phyloP scores from a whole-genome alignment of 2,888 invertebrate genomes.

The Gnatocerus cornutus region DNA sequence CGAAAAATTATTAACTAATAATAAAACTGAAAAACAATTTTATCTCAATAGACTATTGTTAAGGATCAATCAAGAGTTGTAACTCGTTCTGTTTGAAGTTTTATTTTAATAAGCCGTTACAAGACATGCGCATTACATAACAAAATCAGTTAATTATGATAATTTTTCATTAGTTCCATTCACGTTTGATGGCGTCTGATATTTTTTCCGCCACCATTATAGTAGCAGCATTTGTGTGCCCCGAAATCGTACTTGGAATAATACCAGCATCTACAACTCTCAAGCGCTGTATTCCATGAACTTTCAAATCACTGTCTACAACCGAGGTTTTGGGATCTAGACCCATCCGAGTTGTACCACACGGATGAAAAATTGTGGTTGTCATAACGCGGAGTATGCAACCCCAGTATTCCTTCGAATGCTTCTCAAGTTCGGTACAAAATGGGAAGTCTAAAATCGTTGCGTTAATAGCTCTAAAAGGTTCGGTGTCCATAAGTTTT shows the following conservation, averaged over 20 bases:
- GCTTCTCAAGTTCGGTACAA: conserved; percentile 67
- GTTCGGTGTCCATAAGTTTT: conserved; percentile 69
- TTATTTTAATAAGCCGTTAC: too few relatives aligned
- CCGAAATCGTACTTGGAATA: conserved; percentile 75
- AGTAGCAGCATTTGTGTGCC: conserved; percentile 42
- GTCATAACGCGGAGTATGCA: conserved; percentile 59
- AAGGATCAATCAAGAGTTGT: too few relatives aligned
- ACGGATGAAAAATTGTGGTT: conserved; percentile 69
- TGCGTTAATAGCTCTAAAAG: conserved; percentile 76
- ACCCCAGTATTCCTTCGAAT: conserved; percentile 72
- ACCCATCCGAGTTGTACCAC: conserved; percentile 75
- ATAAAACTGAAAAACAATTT: too few relatives aligned
- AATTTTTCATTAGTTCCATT: not conserved
- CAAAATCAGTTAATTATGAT: too few relatives aligned
- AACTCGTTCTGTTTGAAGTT: too few relatives aligned
- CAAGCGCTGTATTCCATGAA: conserved; percentile 74
- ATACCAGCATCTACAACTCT: conserved; percentile 80
- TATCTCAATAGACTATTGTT: too few relatives aligned
- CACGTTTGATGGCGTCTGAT: conserved; percentile 45
- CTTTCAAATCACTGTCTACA: conserved; percentile 75
- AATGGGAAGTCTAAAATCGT: conserved; percentile 73
- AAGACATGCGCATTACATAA: too few relatives aligned
- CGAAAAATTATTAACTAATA: too few relatives aligned
- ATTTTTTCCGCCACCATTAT: too few relatives aligned
- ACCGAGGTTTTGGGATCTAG: conserved; percentile 71